Base-by-base conservation (phyloP, 2,797 vertebrate genomes). In the Lutjanus campechanus region DNA sequence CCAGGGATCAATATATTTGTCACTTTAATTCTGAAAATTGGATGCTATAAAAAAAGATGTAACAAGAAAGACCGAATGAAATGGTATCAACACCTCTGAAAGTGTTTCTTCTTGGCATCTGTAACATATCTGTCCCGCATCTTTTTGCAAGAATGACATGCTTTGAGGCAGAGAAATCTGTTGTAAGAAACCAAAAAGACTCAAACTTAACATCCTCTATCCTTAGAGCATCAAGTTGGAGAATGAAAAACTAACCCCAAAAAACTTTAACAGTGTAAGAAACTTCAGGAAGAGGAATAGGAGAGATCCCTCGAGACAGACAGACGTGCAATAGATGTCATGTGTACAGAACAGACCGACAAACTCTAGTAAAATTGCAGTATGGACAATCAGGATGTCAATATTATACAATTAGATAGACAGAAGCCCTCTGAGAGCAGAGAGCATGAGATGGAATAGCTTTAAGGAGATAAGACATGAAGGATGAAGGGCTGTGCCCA, bases 91-190 rank as follows among this genome's bases (percentile, higher is more conserved):
- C 12, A 63, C 41, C 11, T 1, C 41, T 41, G 13, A 60, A 65
- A 17, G 46, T 54, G 29, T 16, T 69, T 50, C 25, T 64, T 54
- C 20, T 63, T 81, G 59, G 59, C 58, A 78, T 76, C 64, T 68
- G 8, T 20, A 66, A 41, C 36, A 16, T 11, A 80, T 61, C 73
- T 70, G 15, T 71, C 75, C 5, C 0, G 53, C 51, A 71, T 67
- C 8, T 22, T 64, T 64, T 62, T 46, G 8, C 9, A 44, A 13
- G 44, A 53, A 69, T 58, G 11, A 59, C 47, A 29, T 36, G n/a
- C 36, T 71, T 51, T 46, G 4, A 43, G 36, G 16, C 7, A 67
- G 8, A 64, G 17, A 44, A 66, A 47, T 62, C 47, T 50, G 12
- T 43, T 66, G 53, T n/a, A 16, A 25, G 29, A 58, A 16, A 56